Evolutionary conservation across 2,888 invertebrate genomes (phyloP).

Genomic region (Spilosoma lubricipeda): DNA sequence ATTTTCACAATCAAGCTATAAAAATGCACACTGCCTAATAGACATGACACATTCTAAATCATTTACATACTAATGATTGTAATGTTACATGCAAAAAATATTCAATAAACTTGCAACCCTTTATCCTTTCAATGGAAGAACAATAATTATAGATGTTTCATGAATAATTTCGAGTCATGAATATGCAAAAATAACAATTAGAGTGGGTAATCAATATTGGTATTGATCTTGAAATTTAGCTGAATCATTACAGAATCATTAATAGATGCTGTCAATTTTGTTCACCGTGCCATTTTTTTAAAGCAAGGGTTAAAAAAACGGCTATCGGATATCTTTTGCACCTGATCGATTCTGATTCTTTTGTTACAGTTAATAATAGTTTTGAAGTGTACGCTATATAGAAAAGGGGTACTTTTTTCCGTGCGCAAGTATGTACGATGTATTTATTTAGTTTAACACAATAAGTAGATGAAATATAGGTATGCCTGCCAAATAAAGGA

Average conservation of each 20-base stretch:
- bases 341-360: conserved; percentile 22
- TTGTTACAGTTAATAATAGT: not conserved
- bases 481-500: too few relatives aligned
- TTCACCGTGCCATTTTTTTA: conserved; percentile 1
- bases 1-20: conserved; percentile 71
- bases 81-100: conserved; percentile 54
- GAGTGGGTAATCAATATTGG: conserved; percentile 72
- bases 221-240: conserved; percentile 66
- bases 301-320: conserved; percentile 30
- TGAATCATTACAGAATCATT: conserved; percentile 69
- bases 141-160: conserved; percentile 43
- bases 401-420: not conserved
- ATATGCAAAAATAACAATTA: conserved; percentile 84
- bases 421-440: not conserved
- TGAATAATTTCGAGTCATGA: conserved; percentile 68
- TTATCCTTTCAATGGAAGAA: conserved; percentile 41
- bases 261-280: conserved; percentile 33
- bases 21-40: conserved; percentile 69
- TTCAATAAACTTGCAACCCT: conserved; percentile 50
- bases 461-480: too few relatives aligned
- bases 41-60: conserved; percentile 1
- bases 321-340: conserved; percentile 20
- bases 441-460: too few relatives aligned
- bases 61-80: conserved; percentile 39
- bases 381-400: not conserved